A percentile compares a stretch with the other conserved stretches of the same genome.
phyloP scores from a whole-genome alignment of 2,888 invertebrate genomes.

The Oscheius myriophilus region DNA sequence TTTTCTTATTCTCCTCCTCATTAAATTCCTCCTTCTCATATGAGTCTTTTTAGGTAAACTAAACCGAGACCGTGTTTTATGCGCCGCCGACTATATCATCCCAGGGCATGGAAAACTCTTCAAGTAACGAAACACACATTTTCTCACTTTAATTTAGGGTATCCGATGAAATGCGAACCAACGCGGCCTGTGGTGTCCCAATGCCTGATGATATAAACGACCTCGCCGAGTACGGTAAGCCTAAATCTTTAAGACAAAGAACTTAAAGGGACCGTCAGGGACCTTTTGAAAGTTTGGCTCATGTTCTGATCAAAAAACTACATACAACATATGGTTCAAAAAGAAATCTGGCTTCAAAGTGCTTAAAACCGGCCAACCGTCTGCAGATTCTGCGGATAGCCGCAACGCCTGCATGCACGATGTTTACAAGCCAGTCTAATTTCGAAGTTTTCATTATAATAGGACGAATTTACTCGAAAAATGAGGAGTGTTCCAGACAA shows the following conservation, averaged over 20 bases:
- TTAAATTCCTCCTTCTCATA: background rate
- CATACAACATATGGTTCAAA: background rate
- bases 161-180: conserved; percentile 21
- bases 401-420: too few relatives aligned
- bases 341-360: background rate
- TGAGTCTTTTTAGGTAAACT: conserved; percentile 32
- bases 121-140: conserved; percentile 33
- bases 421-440: too few relatives aligned
- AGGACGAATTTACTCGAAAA: too few relatives aligned
- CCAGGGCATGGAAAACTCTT: conserved; percentile 74
- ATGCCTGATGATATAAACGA: conserved; percentile 13
- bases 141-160: background rate
- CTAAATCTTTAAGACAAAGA: background rate
- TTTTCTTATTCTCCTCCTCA: too few relatives aligned
- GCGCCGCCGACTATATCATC: conserved; percentile 71
- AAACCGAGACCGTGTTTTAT: conserved; percentile 58
- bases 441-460: too few relatives aligned
- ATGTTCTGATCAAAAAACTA: background rate
- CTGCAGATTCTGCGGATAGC: too few relatives aligned
- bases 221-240: conserved; percentile 10
- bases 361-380: background rate
- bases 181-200: conserved; percentile 12
- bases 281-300: too few relatives aligned
- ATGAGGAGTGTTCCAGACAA: too few relatives aligned
- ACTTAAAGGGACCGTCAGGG: background rate